These are phyloP conservation scores for Cryptotermes secundus DNA, from an alignment of 1,140 invertebrate species.

Conservation along the genomic window DNA sequence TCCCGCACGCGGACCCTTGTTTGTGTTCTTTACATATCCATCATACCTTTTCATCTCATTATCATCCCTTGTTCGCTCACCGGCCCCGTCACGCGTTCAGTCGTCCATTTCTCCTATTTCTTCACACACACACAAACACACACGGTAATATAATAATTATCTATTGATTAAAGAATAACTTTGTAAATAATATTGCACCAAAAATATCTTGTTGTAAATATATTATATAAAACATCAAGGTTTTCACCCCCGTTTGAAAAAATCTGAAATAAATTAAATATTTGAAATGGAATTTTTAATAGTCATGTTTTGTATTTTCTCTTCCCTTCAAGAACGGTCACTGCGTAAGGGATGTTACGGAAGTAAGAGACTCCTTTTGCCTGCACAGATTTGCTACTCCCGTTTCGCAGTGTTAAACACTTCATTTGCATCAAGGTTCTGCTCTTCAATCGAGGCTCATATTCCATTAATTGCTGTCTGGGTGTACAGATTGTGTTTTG, in stretches of 20 bases:
- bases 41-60: neutral
- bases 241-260: conserved; percentile 33
- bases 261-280: conserved; percentile 31
- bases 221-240: conserved; percentile 22
- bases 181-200: conserved; percentile 29
- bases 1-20: conserved; percentile 6
- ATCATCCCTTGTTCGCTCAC: neutral
- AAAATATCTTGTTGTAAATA: conserved; percentile 32
- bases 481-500: no score
- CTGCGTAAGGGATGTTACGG: no score
- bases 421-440: no score
- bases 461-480: no score
- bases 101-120: neutral
- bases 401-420: no score
- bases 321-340: neutral
- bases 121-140: conserved; percentile 6
- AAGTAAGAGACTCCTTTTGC: neutral
- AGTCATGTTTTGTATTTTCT: neutral
- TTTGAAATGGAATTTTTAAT: conserved; percentile 30
- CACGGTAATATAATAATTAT: conserved; percentile 22
- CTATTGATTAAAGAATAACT: conserved; percentile 19
- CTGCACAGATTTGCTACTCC: conserved; percentile 1
- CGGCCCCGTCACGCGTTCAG: neutral
- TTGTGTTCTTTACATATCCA: conserved; percentile 11
- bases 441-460: no score